These are phyloP conservation scores for Prosopocoilus inquinatus DNA, from an alignment of 2,888 invertebrate species.

Conservation along the genomic window DNA sequence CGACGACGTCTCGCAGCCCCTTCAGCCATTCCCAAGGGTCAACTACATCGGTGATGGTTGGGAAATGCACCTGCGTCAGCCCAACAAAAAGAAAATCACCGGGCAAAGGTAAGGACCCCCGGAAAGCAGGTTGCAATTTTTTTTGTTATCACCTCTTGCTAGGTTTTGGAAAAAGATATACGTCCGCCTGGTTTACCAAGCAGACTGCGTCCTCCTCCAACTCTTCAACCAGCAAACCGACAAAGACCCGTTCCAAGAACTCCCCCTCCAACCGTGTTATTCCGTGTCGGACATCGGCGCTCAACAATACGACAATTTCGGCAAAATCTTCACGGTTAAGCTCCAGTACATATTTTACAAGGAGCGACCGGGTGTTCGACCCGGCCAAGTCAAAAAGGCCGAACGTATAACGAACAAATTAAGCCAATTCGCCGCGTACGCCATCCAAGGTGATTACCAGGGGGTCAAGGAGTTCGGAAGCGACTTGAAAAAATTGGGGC, in stretches of 20 bases:
- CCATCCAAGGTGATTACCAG: slow-evolving; percentile 90
- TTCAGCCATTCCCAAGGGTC: slow-evolving; percentile 86
- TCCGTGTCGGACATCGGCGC: slow-evolving; percentile 92
- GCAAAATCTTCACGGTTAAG: slow-evolving; percentile 97
- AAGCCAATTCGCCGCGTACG: slow-evolving; percentile 91
- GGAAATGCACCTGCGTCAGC: slow-evolving; percentile 95
- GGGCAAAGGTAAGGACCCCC: slow-evolving; percentile 64
- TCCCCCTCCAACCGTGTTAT: slow-evolving; percentile 92
- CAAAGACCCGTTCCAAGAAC: slow-evolving; percentile 92
- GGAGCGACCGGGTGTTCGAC: slow-evolving; percentile 93
- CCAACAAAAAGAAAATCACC: slow-evolving; percentile 94
- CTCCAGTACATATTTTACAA: slow-evolving; percentile 97
- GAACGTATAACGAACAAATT: slow-evolving; percentile 87
- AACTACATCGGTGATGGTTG: slow-evolving; percentile 81
- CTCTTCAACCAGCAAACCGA: slow-evolving; percentile 79
- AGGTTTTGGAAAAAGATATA: slow-evolving; percentile 97
- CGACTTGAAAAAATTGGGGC: slow-evolving; percentile 87
- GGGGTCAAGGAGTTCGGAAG: slow-evolving; percentile 92
- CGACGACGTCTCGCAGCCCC: slow-evolving; percentile 87
- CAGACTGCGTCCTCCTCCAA: slow-evolving; percentile 82
- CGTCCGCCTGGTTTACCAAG: slow-evolving; percentile 74
- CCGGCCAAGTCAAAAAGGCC: slow-evolving; percentile 92
- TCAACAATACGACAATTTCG: slow-evolving; percentile 98
- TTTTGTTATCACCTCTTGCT: slow-evolving; percentile 19
- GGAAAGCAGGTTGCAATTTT: background rate